Evolutionary conservation across 2,113 vertebrate species (phyloP), one percentile per base, ranked within the genome.

Genomic region (Percina caprodes): DNA sequence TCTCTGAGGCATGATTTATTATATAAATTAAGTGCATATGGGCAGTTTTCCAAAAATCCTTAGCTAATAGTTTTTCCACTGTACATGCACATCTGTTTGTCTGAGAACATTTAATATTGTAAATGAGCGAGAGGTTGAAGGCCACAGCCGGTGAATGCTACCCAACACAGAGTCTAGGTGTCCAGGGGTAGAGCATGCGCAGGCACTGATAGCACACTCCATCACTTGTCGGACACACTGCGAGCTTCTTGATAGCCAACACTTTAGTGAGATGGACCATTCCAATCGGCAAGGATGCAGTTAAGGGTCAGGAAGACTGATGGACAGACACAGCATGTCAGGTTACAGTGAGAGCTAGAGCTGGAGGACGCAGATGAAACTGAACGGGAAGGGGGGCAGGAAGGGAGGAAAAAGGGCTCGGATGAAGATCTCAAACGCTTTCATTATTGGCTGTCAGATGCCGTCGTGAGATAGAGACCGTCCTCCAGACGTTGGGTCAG

Each of bases 391-490:
- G 1, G 9, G 5, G 42, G 14, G 30, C 61, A 24, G 65, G 62
- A 63, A 45, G 46, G 35, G 30, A 66, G 35, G 30, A 66, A 67
- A 30, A 61, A 76, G 49, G 77, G 80, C 80, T 83, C 30, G 56
- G 75, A 90, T 87, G 90, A 92, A 89, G 87, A 88, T 80, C 74
- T 88, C 71, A 79, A 79, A 89, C 82, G 85, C 80, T 90, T 92
- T 90, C 91, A 93, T 93, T 92, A 92, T 75, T 78, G 79, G 76
- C 89, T 91, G 87, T 87, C 90, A 89, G 91, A 92, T 91, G 83
- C 78, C 86, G 69, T 80, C 61, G 16, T 69, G 77, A 90, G 92
- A 92, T 92, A 90, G 85, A 87, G 88, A 73, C 33, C 21, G 24
- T 80, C 82, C 71, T 75, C 61, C 67, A 75, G 88, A 89, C 77